Evolutionary conservation across 2,888 invertebrate species (phyloP).

Genomic region (Drosophila pseudotalamancana): DNA sequence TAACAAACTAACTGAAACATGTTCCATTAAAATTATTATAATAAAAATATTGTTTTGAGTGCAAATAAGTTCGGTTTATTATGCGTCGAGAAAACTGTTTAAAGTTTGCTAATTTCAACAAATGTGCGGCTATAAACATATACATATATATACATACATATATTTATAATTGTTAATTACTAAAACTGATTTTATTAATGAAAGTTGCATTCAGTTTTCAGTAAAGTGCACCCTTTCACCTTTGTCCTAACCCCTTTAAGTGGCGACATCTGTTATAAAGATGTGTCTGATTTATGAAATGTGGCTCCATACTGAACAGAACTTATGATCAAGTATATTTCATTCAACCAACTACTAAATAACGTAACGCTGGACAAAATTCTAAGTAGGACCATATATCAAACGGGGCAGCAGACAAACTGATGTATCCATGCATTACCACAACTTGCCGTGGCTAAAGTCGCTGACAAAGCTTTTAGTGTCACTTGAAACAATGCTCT

Average conservation of each 20-base stretch:
- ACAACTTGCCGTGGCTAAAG: conserved; percentile 70
- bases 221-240: neutral
- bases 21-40: no score
- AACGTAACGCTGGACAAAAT: conserved; percentile 44
- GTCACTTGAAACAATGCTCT: conserved; percentile 61
- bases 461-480: conserved; percentile 82
- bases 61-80: no score
- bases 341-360: conserved; percentile 62
- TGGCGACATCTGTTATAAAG: neutral
- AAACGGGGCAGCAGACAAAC: conserved; percentile 38
- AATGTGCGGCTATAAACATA: no score
- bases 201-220: no score
- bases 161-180: no score
- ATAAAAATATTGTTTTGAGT: no score
- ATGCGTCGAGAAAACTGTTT: no score
- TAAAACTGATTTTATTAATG: no score
- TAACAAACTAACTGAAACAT: no score
- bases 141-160: no score
- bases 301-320: conserved; percentile 32
- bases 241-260: neutral
- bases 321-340: conserved; percentile 55
- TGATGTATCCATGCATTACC: conserved; percentile 69
- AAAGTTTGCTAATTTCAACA: no score
- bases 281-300: conserved; percentile 50
- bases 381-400: conserved; percentile 80